These are phyloP conservation scores for Chrysodeixis includens DNA, from an alignment of 2,888 invertebrate genomes.

Conservation along the genomic window DNA sequence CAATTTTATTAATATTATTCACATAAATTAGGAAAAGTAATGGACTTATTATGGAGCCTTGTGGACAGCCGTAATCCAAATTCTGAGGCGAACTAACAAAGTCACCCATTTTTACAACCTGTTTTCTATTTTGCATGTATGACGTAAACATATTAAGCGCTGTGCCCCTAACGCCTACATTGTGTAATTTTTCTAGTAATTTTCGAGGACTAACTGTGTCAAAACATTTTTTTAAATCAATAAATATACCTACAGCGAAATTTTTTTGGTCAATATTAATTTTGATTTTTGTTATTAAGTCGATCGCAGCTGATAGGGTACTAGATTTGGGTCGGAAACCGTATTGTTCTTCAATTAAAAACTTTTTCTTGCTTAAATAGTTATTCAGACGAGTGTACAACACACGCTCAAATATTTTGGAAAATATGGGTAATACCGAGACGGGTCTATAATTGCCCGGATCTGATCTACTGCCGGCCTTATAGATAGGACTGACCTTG, in stretches of 20 bases:
- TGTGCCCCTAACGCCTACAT: too few species aligned
- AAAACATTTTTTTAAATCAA: too few species aligned
- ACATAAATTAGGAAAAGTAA: conserved; percentile 1
- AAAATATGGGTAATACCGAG: conserved; percentile 23
- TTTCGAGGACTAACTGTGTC: too few species aligned
- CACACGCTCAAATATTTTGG: conserved; percentile 27
- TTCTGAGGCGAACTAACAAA: background rate
- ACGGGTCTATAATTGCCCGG: conserved; percentile 35
- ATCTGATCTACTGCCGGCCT: conserved; percentile 38
- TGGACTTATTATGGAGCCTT: background rate
- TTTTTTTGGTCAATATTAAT: too few species aligned
- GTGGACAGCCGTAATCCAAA: conserved; percentile 5
- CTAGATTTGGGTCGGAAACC: too few species aligned
- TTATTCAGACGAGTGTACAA: too few species aligned
- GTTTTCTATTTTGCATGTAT: background rate
- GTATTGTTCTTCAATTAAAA: too few species aligned
- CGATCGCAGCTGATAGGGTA: too few species aligned
- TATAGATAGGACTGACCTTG: conserved; percentile 46
- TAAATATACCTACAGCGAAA: too few species aligned
- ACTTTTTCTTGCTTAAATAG: too few species aligned
- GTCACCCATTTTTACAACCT: conserved; percentile 9
- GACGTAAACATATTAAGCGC: conserved; percentile 18
- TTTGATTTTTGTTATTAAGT: too few species aligned
- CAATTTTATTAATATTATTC: background rate
- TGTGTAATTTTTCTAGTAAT: too few species aligned